Conservation (phyloP, 2,888 invertebrate species). For the Melanotus villosus region DNA sequence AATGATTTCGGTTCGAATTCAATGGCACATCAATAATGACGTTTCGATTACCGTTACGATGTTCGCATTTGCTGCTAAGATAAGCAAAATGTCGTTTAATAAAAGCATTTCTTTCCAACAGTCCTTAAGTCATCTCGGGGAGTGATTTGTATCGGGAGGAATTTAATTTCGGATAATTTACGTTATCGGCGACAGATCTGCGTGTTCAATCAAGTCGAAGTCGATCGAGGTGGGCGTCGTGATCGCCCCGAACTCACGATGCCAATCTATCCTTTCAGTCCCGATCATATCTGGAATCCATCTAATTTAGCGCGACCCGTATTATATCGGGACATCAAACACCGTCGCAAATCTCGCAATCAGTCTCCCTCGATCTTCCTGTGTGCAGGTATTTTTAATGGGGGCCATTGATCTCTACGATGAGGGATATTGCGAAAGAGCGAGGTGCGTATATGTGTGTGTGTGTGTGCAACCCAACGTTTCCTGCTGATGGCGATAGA, state of each 20-base stretch:
- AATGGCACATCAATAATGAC: slow-evolving; percentile 4
- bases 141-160: slow-evolving; percentile 41
- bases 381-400: slow-evolving; percentile 43
- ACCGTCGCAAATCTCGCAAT: slow-evolving; percentile 43
- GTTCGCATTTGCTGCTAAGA: background rate
- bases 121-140: slow-evolving; percentile 23
- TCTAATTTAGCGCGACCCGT: slow-evolving; percentile 49
- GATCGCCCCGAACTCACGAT: slow-evolving; percentile 37
- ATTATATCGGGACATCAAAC: slow-evolving; percentile 44
- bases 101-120: slow-evolving; percentile 15
- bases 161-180: slow-evolving; percentile 45
- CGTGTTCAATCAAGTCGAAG: slow-evolving; percentile 43
- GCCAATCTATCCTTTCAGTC: slow-evolving; percentile 47
- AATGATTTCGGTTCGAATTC: too few species aligned
- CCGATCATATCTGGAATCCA: slow-evolving; percentile 50
- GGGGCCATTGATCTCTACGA: slow-evolving; percentile 28
- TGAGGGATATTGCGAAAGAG: slow-evolving; percentile 23
- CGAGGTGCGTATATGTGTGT: slow-evolving; percentile 17
- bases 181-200: slow-evolving; percentile 37
- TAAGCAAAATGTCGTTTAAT: slow-evolving; percentile 1
- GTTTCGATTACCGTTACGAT: background rate
- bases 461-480: slow-evolving; percentile 20
- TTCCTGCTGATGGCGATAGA: slow-evolving; percentile 27
- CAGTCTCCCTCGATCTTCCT: slow-evolving; percentile 41
- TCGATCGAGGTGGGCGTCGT: slow-evolving; percentile 37